Evolutionary conservation across 2,797 vertebrate genomes (phyloP), one percentile per base, ranked within the genome.

Genomic region (Trematomus bernacchii): DNA sequence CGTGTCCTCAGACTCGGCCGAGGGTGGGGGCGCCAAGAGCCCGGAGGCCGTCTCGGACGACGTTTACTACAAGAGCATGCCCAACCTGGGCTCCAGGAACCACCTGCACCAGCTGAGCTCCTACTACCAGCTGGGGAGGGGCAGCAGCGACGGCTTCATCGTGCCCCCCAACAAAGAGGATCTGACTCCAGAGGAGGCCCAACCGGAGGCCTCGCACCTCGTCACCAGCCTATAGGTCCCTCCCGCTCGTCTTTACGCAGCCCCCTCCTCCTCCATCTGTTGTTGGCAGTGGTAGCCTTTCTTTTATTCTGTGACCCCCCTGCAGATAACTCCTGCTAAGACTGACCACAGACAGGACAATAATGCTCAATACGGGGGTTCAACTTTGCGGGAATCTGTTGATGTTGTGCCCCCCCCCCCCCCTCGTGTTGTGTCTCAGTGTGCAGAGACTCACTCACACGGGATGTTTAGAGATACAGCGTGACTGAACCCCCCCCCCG

Each of bases 11-110:
- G 80, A 84, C 14, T 64, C 83, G 4, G 82, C 85, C 0, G 75
- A 86, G 19, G 50, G 84, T 48, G 71, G 86, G 1, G 90, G 97
- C 82, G 82, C 95, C 86, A 96, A 96, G 94, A 95, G 94, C 66
- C 91, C 89, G 0, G 91, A 93, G 67, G 84, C 92, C 27, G 96
- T 97, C 44, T 91, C 91, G 1, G 98, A 99, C 0, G 98, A 99
- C 42, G 96, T 98, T 86, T 99, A 98, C 95, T 99, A 99, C 96
- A 99, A 99, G 93, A 99, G 98, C 94, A 99, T 99, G 98, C 98
- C 98, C 87, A 99, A 99, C 94, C 88, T 99, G 60, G 98, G 97
- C 92, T 97, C 97, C 37, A 95, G 96, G 43, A 97, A 97, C 92
- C 97, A 98, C 84, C 92, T 97, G 66, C 97, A 98, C 83, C 97